Conservation (phyloP, 1,140 invertebrate species). For the Zaprionus gabonicus region DNA sequence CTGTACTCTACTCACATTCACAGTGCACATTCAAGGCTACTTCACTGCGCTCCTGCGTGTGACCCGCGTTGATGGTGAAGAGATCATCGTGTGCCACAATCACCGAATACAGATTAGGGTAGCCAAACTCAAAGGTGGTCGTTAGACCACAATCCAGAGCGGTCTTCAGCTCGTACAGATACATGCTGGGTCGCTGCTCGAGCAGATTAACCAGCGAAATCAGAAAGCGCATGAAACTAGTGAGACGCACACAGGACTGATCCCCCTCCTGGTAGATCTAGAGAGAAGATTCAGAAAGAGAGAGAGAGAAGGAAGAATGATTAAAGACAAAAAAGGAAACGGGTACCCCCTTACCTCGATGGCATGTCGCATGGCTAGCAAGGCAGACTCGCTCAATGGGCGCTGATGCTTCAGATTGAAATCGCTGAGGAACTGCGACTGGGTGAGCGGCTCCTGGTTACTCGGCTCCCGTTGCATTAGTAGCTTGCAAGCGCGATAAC, state of each 20-base stretch:
- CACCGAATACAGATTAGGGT: conserved; percentile 85
- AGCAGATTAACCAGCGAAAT: conserved; percentile 66
- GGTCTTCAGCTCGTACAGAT: conserved; percentile 67
- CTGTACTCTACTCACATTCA: conserved; percentile 56
- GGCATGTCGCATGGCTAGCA: conserved; percentile 75
- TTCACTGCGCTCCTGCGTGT: conserved; percentile 71
- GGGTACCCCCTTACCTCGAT: conserved; percentile 63
- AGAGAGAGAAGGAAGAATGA: neutral
- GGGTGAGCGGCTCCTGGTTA: conserved; percentile 1
- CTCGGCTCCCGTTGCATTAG: conserved; percentile 35
- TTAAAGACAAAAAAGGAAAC: neutral
- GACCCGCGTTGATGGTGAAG: conserved; percentile 61
- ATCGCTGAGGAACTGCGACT: conserved; percentile 57
- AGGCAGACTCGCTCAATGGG: conserved; percentile 49
- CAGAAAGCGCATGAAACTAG: conserved; percentile 72
- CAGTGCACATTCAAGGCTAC: conserved; percentile 60
- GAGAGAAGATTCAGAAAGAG: neutral
- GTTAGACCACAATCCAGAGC: conserved; percentile 57
- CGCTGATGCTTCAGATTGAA: conserved; percentile 64
- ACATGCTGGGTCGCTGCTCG: conserved; percentile 66
- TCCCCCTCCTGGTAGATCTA: conserved; percentile 60
- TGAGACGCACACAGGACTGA: conserved; percentile 56
- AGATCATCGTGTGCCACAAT: conserved; percentile 86
- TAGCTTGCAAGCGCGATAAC: conserved; percentile 67
- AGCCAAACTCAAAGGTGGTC: conserved; percentile 81